Conservation (phyloP, 1,140 invertebrate species). For the Ladona fulva region DNA sequence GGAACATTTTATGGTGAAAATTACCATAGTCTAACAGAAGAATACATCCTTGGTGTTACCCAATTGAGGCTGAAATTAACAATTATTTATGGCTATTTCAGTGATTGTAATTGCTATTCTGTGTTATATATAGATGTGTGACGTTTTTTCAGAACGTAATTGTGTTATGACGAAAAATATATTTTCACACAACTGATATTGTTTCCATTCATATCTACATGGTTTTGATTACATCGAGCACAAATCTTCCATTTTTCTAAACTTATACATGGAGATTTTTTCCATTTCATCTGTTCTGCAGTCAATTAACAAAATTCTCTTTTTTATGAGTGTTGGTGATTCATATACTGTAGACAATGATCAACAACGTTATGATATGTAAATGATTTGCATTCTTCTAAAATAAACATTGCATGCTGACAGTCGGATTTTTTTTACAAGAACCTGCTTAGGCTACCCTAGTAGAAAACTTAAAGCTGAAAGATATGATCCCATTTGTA, state of each 20-base stretch:
- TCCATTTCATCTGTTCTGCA: not conserved
- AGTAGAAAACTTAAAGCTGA: too few relatives aligned
- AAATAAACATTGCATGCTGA: constrained; percentile 10
- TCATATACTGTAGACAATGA: constrained; percentile 4
- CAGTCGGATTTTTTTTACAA: not conserved
- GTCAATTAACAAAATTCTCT: not conserved
- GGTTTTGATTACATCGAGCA: constrained; percentile 1
- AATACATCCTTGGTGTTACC: not conserved
- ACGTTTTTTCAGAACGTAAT: not conserved
- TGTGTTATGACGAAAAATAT: not conserved
- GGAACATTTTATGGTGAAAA: too few relatives aligned
- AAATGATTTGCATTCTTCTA: constrained; percentile 10
- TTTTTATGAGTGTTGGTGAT: constrained; percentile 7
- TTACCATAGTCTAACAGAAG: not conserved
- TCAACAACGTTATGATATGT: not conserved
- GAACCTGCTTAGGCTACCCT: too few relatives aligned
- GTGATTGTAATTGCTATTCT: not conserved
- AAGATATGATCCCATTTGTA: too few relatives aligned
- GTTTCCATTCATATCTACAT: constrained; percentile 9
- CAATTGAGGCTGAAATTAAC: not conserved
- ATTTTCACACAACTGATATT: constrained; percentile 7
- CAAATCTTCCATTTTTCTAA: constrained; percentile 3
- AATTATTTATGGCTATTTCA: not conserved
- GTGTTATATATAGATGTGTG: not conserved
- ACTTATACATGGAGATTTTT: not conserved